Evolutionary conservation across 2,888 invertebrate genomes (phyloP), one percentile per base, ranked within the genome.

Genomic region (Platyscelio sp.): DNA sequence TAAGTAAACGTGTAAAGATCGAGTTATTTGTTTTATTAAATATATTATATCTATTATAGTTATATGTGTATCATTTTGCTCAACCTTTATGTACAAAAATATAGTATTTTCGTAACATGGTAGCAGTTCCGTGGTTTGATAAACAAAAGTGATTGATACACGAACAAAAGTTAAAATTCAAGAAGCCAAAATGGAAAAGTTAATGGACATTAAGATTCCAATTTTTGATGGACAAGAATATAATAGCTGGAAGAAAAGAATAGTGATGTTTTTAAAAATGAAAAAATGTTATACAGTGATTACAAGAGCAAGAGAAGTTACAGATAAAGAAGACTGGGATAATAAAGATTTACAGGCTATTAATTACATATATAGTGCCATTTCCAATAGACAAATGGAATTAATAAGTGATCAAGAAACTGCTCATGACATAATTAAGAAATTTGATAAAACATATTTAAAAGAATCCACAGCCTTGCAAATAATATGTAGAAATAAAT

Each of bases 381-480:
- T 88, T 22, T 56, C 85, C 0, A 78, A 87, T 51, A 83, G 85
- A n/a, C 87, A 88, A 29, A 43, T 88, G 9, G 86, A 88, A 67
- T 87, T 80, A 46, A 67, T 87, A 18, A 33, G 78, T 43, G 86
- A 87, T 6, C 26, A 83, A 60, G 78, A 83, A 49, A 87, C 87
- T 1, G 86, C 88, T 1, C 85, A 61, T 38, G 76, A 65, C 43
- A 88, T 90, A 1, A 88, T 90, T 6, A 81, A 86, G 43, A 89
- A 89, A 49, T 87, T 90, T 49, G 87, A 90, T 61, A 60, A 78
- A 22, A 13, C 88, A 27, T 89, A 89, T 54, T 61, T 82, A 26
- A 87, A 85, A 33, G 85, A 89, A 65, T 89, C 88, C 9, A 89
- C 88, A 24, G 87, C 88, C 0, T 40, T 89, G n/a, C 88, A 90